A percentile compares a stretch with the other conserved stretches of the same genome.
These are phyloP conservation scores for Patella ulyssiponensis DNA, from an alignment of 2,888 invertebrate genomes.

Conservation along the genomic window DNA sequence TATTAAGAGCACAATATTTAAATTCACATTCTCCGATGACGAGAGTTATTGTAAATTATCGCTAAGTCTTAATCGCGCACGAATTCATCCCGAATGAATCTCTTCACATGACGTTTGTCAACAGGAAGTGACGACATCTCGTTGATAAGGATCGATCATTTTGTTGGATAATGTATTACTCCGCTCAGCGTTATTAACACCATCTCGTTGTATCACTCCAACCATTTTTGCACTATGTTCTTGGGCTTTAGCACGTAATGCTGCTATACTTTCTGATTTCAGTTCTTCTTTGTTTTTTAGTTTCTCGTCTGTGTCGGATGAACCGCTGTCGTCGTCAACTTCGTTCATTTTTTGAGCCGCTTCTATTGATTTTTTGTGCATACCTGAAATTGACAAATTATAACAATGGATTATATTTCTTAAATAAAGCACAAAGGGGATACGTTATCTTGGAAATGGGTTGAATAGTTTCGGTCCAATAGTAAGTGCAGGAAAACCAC, in stretches of 20 bases:
- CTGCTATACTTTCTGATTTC: constrained; percentile 92
- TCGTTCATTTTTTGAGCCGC: constrained; percentile 96
- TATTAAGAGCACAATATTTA: too few relatives aligned
- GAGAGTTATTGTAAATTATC: too few relatives aligned
- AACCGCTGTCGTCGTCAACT: constrained; percentile 78
- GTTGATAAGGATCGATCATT: not conserved
- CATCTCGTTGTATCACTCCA: constrained; percentile 49
- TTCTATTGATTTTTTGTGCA: constrained; percentile 98
- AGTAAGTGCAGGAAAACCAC: too few relatives aligned
- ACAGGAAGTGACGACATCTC: not conserved
- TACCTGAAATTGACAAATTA: constrained; percentile 79
- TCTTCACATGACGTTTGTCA: not conserved
- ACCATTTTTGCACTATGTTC: constrained; percentile 79
- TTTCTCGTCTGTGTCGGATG: constrained; percentile 55
- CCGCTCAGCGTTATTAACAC: constrained; percentile 1
- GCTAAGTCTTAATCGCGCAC: too few relatives aligned
- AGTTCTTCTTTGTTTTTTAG: constrained; percentile 74
- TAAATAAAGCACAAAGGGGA: too few relatives aligned
- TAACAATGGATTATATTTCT: too few relatives aligned
- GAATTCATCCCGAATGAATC: too few relatives aligned
- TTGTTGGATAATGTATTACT: not conserved
- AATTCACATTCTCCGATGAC: too few relatives aligned
- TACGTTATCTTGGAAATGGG: too few relatives aligned
- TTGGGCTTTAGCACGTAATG: constrained; percentile 93
- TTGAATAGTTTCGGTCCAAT: too few relatives aligned